Base-by-base conservation (phyloP, 2,888 invertebrate species). In the Megastigmus dorsalis region DNA sequence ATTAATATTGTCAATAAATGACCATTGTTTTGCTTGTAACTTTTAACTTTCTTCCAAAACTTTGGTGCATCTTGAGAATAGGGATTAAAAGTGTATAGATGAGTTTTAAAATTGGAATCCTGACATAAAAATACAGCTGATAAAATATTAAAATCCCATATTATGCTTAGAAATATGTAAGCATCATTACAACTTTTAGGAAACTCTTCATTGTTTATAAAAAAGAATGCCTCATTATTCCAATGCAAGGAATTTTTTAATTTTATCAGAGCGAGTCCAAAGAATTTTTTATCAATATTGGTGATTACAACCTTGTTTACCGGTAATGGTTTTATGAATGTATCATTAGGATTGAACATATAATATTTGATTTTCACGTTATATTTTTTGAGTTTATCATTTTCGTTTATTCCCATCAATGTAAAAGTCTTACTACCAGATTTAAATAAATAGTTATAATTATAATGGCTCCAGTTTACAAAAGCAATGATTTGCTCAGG, bases 111-210 rank as follows among this genome's bases (percentile, higher is more conserved):
- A 0, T 30, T 26, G 9, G 10, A 57, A 57, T 45, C 9, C 0
- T 55, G 30, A 45, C 67, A 67, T 18, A 67, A n/a, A 57, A 54
- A 45, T 3, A 67, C 15, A 5, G 54, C 55, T 15, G 30, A 45
- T 3, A 57, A 23, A 33, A 67, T 36, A 45, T 57, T 57, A 23
- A 57, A 57, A 6, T 26, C 6, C 48, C 48, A 67, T 10, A 45
- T 36, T 6, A 18, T 10, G 26, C 36, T 57, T 15, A 57, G 36
- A 41, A 41, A 28, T 1, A 10, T 15, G 10, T 33, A 18, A 23
- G 57, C 55, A 1, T 5, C 43, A 15, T 55, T 20, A 18, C 67
- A 67, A 28, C 33, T 20, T 30, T 67, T 45, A n/a, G 10, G 15
- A 54, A 36, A 2, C 3, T 55, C 20, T 5, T 13, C 15, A 15